A percentile compares a stretch with the other conserved stretches of the same genome.
These are phyloP conservation scores for Paratilapia polleni DNA, from an alignment of 2,113 vertebrate genomes.

Conservation along the genomic window DNA sequence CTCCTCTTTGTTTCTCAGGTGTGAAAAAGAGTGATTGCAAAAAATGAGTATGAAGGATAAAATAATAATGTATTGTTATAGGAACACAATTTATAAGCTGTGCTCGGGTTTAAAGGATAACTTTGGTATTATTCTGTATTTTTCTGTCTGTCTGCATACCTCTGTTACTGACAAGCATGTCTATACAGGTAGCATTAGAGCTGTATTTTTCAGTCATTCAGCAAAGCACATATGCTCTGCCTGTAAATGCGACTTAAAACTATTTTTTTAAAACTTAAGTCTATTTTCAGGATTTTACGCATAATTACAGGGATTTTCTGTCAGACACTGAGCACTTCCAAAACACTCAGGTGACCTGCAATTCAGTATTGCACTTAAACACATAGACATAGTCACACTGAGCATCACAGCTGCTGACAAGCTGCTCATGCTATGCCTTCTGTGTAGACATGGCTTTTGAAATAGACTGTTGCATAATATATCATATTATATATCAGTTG, in stretches of 20 bases:
- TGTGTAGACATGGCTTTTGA: not conserved
- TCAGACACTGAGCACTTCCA: not conserved
- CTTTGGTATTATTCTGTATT: not conserved
- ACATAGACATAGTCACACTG: not conserved
- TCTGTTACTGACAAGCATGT: not conserved
- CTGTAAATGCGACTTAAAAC: not conserved
- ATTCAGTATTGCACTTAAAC: not conserved
- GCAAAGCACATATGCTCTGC: not conserved
- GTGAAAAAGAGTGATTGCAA: constrained; percentile 43
- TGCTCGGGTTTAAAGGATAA: not conserved
- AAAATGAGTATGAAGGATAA: constrained; percentile 3
- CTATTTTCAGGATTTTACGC: not conserved
- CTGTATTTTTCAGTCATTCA: not conserved
- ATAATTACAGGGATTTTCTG: not conserved
- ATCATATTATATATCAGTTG: not conserved
- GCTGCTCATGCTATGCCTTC: not conserved
- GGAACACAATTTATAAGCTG: not conserved
- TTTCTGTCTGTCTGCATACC: not conserved
- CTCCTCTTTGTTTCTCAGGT: constrained; percentile 34
- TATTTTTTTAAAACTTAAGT: not conserved
- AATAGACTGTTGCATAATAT: not conserved
- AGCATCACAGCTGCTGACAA: not conserved
- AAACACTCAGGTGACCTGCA: not conserved
- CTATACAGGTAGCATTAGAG: not conserved
- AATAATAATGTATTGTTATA: constrained; percentile 26